Base-by-base conservation (phyloP, 2,888 invertebrate genomes). In the Tetragnatha montana region DNA sequence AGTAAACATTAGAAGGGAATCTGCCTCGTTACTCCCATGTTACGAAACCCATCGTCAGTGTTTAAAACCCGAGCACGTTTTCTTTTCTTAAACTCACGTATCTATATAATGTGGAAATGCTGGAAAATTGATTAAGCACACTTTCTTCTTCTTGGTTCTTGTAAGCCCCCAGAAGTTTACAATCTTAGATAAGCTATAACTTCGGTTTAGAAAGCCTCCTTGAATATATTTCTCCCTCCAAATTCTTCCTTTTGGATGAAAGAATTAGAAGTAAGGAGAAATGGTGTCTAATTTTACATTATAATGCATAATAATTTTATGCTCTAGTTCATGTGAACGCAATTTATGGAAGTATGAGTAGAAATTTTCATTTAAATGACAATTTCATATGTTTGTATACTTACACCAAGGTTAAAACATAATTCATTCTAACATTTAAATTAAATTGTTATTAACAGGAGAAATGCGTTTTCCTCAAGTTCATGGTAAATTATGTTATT, bases 51-150 rank as follows among this genome's bases (percentile, higher is more conserved):
- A 71, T 71, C 22, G 10, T 21, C 47, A 21, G 49, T 68, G 69
- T 84, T 76, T 76, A 69, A 14, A 85, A 71, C 51, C 79, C 21
- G n/a, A 71, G 51, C 85, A 85, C 85, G 85, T 85, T 50, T 22
- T 68, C 49, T 35, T 85, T 85, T 76, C 85, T 85, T 85, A 85
- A 85, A 85, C 85, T 85, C 85, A 85, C 85, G 85, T 85, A 35
- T 35, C 35, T 35, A 35, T 35, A 35, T 35, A 78, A 51, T 47
- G 47, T 49, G 78, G 79, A 70, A 71, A 71, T 78, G 85, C 78
- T 71, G 70, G 85, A 85, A 85, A 85, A 85, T 79, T 85, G 85
- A 85, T 85, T 85, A 85, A 85, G 85, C 78, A 85, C 71, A 85
- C 85, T 50, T 78, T 70, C 51, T 70, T 70, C 47, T 78, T 60